Evolutionary conservation across 2,888 invertebrate genomes (phyloP), one percentile per base, ranked within the genome.

Genomic region (Andrena minutula): DNA sequence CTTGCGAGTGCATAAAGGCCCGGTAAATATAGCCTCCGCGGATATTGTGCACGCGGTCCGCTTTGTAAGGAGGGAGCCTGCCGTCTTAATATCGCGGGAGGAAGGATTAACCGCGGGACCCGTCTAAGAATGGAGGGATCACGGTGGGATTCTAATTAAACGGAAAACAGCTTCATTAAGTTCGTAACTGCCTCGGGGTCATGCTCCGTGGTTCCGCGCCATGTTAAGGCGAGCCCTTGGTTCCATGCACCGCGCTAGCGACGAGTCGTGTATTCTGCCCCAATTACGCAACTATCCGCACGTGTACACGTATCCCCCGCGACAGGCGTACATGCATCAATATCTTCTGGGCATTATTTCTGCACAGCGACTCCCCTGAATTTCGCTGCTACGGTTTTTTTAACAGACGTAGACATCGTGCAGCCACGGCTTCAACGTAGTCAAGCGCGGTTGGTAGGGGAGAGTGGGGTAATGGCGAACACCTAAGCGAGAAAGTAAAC

Each of bases 141-240:
- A 91, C 88, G 88, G 86, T 87, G 84, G 92, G 89, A 93, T 93
- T 93, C 93, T 93, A 93, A 93, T 93, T 93, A 93, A 93, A 92
- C 90, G 92, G 92, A 91, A 92, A 93, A 92, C 92, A 92, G 91
- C 93, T 93, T 92, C 91, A 90, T 93, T 93, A 92, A 92, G 91
- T 91, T 89, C 82, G 88, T 86, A 90, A 91, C 90, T 87, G 88
- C 91, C 90, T 85, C 86, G 76, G 87, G 90, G 88, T 82, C 82
- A 70, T 79, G 84, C 84, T 84, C 70, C 86, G 74, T 79, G 85
- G 75, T 82, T 71, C 82, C 76, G 74, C 65, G 49, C 76, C 83
- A 64, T 83, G 88, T 83, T 75, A 64, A 72, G 60, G 53, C 75
- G 76, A 79, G 64, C 79, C 82, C 79, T 85, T 77, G 64, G 61